Evolutionary conservation across 2,888 invertebrate species (phyloP), one percentile per base, ranked within the genome.

Genomic region (Taenaris catops): DNA sequence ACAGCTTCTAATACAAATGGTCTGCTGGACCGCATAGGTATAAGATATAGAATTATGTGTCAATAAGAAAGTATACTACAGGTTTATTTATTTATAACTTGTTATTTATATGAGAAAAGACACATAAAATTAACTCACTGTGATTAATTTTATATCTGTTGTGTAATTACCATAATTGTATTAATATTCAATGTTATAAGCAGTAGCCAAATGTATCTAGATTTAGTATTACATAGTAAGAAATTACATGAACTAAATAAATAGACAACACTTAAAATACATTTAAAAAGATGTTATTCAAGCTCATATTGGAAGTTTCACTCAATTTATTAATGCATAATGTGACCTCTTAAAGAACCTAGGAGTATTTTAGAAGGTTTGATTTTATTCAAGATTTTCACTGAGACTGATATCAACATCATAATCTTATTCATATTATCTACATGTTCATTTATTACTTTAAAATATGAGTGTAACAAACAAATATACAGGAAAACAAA

Each of bases 161-260:
- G 11, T 21, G n/a, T 11, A 5, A 11, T n/a, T 5, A 20, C 8
- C 18, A n/a, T 20, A 29, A 11, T 4, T 20, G n/a, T 11, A 29
- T 8, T 10, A 19, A 12, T 11, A 8, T 26, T 3, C 18, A 7
- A 14, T 26, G 16, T 33, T 35, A 41, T 16, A 17, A 42, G 35
- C 44, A 44, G 44, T 42, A 44, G 44, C 42, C 44, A 44, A 35
- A 36, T 10, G 12, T 16, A 32, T 14, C 4, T 14, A 14, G 5
- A 21, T 17, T 19, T 34, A 20, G 4, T 2, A 19, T 16, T 28
- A 4, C n/a, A n/a, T 17, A 17, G 7, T 2, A 19, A n/a, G 7
- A n/a, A 19, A 7, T 19, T 7, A 19, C 7, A 6, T 16, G 5
- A 8, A 16, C 14, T 8, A 16, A 7, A 19, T 2, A 11, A 11